Percentiles rank a stretch among this genome's conserved stretches.
phyloP scores from a whole-genome alignment of 2,888 invertebrate species.

The Leucozona laternaria region DNA sequence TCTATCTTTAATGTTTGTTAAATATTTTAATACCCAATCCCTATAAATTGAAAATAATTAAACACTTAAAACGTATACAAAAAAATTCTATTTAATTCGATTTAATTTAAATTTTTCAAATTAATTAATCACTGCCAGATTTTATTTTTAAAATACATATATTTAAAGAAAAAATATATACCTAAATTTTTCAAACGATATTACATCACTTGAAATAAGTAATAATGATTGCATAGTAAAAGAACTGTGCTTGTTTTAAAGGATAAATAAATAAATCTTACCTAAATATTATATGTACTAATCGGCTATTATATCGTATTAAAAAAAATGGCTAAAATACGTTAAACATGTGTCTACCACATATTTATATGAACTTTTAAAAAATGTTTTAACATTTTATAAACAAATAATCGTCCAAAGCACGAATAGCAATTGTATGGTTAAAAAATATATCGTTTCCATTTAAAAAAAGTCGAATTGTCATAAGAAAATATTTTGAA shows the following conservation, averaged over 20 bases:
- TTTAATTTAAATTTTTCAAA: conserved; percentile 41
- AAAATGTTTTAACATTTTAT: conserved; percentile 24
- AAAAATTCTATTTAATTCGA: conserved; percentile 19
- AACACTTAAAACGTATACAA: conserved; percentile 8
- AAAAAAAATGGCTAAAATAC: conserved; percentile 54
- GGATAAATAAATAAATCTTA: not conserved
- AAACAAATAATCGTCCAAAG: conserved; percentile 51
- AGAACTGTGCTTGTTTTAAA: conserved; percentile 20
- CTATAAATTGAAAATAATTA: conserved; percentile 47
- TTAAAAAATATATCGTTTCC: not conserved
- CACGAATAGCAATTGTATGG: conserved; percentile 39
- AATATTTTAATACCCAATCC: conserved; percentile 30
- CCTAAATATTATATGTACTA: conserved; percentile 36
- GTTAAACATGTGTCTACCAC: conserved; percentile 32
- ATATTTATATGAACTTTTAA: conserved; percentile 10
- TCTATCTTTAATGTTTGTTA: conserved; percentile 38
- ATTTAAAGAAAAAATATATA: conserved; percentile 28
- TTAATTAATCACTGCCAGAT: conserved; percentile 73
- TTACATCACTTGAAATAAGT: not conserved
- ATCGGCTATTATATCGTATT: conserved; percentile 65
- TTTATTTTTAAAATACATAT: conserved; percentile 36
- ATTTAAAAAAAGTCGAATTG: not conserved
- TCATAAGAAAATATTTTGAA: not conserved
- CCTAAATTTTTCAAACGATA: conserved; percentile 38
- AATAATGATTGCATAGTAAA: conserved; percentile 7